These are phyloP conservation scores for Athripsodes cinereus DNA, from an alignment of 2,888 invertebrate genomes.

Conservation along the genomic window DNA sequence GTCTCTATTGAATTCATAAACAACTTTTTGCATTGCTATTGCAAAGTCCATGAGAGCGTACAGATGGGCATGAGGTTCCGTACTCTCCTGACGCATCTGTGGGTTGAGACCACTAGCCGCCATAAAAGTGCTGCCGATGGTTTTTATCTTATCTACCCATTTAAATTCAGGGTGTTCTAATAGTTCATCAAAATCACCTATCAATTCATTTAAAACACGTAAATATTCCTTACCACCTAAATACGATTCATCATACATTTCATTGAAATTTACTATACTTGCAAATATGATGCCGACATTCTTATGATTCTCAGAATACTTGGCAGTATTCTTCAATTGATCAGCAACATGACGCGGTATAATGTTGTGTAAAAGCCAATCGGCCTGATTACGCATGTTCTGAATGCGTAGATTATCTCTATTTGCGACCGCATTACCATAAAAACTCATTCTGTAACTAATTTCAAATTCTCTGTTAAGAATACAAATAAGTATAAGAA, in stretches of 20 bases:
- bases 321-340: slow-evolving; percentile 84
- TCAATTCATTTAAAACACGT: slow-evolving; percentile 90
- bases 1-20: slow-evolving; percentile 83
- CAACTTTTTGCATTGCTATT: slow-evolving; percentile 81
- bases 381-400: slow-evolving; percentile 91
- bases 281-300: slow-evolving; percentile 93
- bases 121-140: slow-evolving; percentile 96
- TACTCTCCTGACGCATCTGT: slow-evolving; percentile 60
- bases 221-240: slow-evolving; percentile 92
- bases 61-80: slow-evolving; percentile 70
- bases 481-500: slow-evolving; percentile 86
- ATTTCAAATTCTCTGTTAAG: slow-evolving; percentile 95
- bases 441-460: slow-evolving; percentile 87
- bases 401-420: slow-evolving; percentile 85
- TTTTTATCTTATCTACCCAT: slow-evolving; percentile 95
- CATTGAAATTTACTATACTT: slow-evolving; percentile 93
- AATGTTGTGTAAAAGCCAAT: slow-evolving; percentile 94
- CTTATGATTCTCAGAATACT: slow-evolving; percentile 91
- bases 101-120: slow-evolving; percentile 94
- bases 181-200: slow-evolving; percentile 93
- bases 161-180: slow-evolving; percentile 74
- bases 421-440: slow-evolving; percentile 86
- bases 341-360: slow-evolving; percentile 95
- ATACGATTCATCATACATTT: slow-evolving; percentile 96
- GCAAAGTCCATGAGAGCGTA: slow-evolving; percentile 90